Percentiles rank a stretch among this genome's conserved stretches.
These are phyloP conservation scores for Microtus pennsylvanicus DNA, from an alignment of 2,113 vertebrate species.

Conservation along the genomic window DNA sequence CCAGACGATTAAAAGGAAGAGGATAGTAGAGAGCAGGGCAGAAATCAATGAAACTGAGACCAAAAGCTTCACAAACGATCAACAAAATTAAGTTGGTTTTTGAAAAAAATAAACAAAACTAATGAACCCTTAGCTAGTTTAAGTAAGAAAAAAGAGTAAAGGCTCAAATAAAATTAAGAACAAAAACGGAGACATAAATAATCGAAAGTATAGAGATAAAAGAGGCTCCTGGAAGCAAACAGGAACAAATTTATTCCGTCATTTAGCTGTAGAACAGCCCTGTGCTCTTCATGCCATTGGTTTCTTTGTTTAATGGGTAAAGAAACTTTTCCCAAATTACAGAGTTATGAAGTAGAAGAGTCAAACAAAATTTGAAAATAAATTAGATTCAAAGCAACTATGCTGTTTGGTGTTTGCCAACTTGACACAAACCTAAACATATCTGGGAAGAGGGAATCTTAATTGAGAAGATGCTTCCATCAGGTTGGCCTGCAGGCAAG, in stretches of 20 bases:
- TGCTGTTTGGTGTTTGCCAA: neutral
- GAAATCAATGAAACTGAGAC: neutral
- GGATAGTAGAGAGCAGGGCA: neutral
- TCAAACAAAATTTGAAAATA: neutral
- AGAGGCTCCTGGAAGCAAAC: neutral
- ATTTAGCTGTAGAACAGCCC: neutral
- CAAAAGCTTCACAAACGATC: neutral
- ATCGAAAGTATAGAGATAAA: neutral
- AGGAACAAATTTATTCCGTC: neutral
- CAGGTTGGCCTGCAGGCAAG: neutral
- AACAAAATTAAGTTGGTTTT: neutral
- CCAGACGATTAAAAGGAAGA: neutral
- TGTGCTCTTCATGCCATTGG: neutral
- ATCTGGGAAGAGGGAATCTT: neutral
- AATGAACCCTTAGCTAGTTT: neutral
- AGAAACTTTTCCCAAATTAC: constrained; percentile 7
- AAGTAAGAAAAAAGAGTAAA: neutral
- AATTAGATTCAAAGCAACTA: neutral
- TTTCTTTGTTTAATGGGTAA: neutral
- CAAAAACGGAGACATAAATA: neutral
- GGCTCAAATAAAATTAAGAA: neutral
- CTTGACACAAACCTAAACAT: neutral
- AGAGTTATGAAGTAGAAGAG: neutral
- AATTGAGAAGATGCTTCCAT: neutral
- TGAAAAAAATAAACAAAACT: neutral